Base-by-base conservation (phyloP, 2,797 vertebrate genomes). In the Mycteria americana region DNA sequence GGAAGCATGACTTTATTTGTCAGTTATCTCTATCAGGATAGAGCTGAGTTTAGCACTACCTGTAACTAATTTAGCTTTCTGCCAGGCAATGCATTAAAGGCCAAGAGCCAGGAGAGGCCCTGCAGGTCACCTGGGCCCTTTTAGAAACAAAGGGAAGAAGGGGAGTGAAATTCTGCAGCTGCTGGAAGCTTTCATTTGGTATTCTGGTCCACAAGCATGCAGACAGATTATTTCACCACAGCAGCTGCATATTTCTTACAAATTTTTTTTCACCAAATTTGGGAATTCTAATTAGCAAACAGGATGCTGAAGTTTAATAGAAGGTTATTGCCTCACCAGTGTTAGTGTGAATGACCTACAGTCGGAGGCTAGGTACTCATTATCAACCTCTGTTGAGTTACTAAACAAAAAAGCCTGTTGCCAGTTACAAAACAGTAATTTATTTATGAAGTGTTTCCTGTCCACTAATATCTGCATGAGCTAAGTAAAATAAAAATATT, bases 401-500 rank as follows among this genome's bases (percentile, higher is more conserved):
- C 30, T 57, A 63, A 65, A 27, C 19, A 73, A n/a, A 64, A 45
- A 76, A 78, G 51, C 3, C 79, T 92, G 85, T 22, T 92, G 89
- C 30, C 64, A 67, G 56, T 88, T 77, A 82, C 43, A 88, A 76
- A 91, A 1, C 43, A 63, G 64, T 30, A 56, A 64, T 63, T 86
- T 64, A 89, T 74, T 94, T 72, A 82, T 22, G 11, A 54, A 81
- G 76, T 80, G 65, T 48, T 95, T 93, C 83, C 92, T 90, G 53
- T 9, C 82, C 89, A 83, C 6, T 43, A 83, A 45, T 35, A 74
- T 30, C 57, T 72, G 43, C 74, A 51, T 45, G 75, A 76, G 48
- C 23, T 75, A 67, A 87, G 67, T 24, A n/a, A 82, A 82, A 87
- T 22, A 59, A 78, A 77, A 33, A 70, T 12, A 30, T 43, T 67